phyloP scores from a whole-genome alignment of 2,113 vertebrate genomes.

The Thryonomys swinderianus region DNA sequence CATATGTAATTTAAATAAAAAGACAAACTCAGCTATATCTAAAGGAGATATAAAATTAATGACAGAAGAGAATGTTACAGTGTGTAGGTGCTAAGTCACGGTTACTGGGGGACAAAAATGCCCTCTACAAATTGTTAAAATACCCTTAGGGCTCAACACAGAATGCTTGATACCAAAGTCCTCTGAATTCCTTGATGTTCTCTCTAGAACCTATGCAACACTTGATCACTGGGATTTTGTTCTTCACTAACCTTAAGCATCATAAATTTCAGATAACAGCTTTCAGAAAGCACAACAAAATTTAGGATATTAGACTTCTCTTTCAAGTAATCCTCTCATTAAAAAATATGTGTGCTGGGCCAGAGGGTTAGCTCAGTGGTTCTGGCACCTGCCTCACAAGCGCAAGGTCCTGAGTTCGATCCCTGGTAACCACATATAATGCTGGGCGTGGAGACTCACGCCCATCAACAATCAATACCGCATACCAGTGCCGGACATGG shows the following conservation, averaged over 20 bases:
- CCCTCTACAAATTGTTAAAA: neutral
- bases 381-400: no score
- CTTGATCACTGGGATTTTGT: slow-evolving; percentile 41
- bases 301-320: slow-evolving; percentile 15
- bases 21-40: neutral
- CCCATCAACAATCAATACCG: no score
- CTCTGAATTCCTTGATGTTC: neutral
- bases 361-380: no score
- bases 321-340: slow-evolving; percentile 20
- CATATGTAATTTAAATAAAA: slow-evolving; percentile 17
- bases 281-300: neutral
- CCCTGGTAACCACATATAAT: no score
- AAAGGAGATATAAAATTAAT: slow-evolving; percentile 16
- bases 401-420: no score
- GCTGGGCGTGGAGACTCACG: no score
- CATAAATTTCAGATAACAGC: neutral
- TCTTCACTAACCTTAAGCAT: neutral
- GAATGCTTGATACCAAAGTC: neutral
- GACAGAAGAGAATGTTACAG: neutral
- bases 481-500: no score
- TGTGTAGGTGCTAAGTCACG: neutral
- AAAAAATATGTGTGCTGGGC: no score
- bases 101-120: neutral
- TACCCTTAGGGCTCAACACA: neutral
- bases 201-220: neutral